phyloP scores from a whole-genome alignment of 1,140 invertebrate genomes.

The Sminthurides bifidus region DNA sequence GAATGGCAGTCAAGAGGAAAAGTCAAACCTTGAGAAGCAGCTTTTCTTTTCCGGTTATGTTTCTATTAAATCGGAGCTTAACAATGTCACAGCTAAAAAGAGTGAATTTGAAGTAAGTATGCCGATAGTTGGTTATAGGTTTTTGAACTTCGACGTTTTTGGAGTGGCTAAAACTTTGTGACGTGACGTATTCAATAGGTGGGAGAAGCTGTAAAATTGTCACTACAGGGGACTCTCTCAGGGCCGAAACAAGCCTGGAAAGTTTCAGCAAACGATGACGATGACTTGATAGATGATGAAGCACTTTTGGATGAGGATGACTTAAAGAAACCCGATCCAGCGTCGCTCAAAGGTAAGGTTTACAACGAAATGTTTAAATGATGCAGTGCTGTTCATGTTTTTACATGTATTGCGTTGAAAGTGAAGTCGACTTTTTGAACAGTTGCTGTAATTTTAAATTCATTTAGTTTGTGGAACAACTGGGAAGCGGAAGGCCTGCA shows the following conservation, averaged over 20 bases:
- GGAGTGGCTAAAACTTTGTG: neutral
- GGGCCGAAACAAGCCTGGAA: conserved; percentile 14
- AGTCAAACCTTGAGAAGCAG: conserved; percentile 6
- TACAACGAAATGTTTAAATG: too few species aligned
- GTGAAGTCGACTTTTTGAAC: too few species aligned
- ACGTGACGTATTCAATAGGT: conserved; percentile 2
- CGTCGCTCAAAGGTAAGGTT: conserved; percentile 57
- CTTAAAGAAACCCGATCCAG: conserved; percentile 67
- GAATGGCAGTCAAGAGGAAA: neutral
- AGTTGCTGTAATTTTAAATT: conserved; percentile 1
- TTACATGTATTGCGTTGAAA: too few species aligned
- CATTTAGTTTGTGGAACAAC: conserved; percentile 72
- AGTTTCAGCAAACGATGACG: conserved; percentile 37
- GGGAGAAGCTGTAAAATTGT: conserved; percentile 15
- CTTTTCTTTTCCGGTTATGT: conserved; percentile 16
- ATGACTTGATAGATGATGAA: conserved; percentile 71
- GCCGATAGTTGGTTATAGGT: neutral
- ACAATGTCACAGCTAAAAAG: conserved; percentile 11
- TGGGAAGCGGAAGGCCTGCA: conserved; percentile 91
- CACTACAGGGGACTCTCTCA: conserved; percentile 10
- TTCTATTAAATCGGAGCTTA: neutral
- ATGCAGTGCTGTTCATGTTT: too few species aligned
- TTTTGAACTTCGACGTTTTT: neutral
- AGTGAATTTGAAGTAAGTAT: conserved; percentile 20
- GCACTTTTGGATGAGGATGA: conserved; percentile 79